phyloP scores from a whole-genome alignment of 2,113 vertebrate genomes.

The Hystrix cristata region DNA sequence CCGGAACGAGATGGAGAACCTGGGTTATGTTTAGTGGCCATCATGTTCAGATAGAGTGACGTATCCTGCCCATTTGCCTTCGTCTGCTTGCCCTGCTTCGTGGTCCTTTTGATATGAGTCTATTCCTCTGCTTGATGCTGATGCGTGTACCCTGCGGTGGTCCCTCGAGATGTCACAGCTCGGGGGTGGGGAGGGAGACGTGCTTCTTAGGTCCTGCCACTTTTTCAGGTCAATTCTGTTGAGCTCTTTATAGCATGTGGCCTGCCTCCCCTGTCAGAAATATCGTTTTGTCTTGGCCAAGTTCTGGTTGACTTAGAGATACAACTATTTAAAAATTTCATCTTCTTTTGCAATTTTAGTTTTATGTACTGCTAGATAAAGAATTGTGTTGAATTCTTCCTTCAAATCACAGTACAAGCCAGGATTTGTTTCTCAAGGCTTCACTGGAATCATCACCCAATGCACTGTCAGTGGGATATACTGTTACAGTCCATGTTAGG shows the following conservation, averaged over 20 bases:
- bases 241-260: slow-evolving; percentile 53
- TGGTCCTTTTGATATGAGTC: slow-evolving; percentile 87
- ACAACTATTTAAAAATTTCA: slow-evolving; percentile 44
- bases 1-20: slow-evolving; percentile 97
- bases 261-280: slow-evolving; percentile 32
- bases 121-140: slow-evolving; percentile 87
- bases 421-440: slow-evolving; percentile 50
- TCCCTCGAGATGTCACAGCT: slow-evolving; percentile 81
- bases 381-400: slow-evolving; percentile 37
- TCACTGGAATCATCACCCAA: neutral
- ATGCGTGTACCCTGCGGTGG: slow-evolving; percentile 83
- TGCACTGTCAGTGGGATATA: neutral
- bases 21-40: slow-evolving; percentile 94
- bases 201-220: slow-evolving; percentile 82
- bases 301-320: slow-evolving; percentile 65
- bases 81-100: slow-evolving; percentile 86
- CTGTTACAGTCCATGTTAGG: neutral
- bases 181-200: slow-evolving; percentile 74
- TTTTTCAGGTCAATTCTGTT: slow-evolving; percentile 72
- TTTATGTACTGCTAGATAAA: slow-evolving; percentile 41
- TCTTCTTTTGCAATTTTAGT: slow-evolving; percentile 62
- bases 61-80: slow-evolving; percentile 88
- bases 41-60: slow-evolving; percentile 81
- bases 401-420: slow-evolving; percentile 46
- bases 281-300: slow-evolving; percentile 32